These are phyloP conservation scores for Stigmatopora nigra DNA, from an alignment of 2,113 vertebrate genomes.

Conservation along the genomic window DNA sequence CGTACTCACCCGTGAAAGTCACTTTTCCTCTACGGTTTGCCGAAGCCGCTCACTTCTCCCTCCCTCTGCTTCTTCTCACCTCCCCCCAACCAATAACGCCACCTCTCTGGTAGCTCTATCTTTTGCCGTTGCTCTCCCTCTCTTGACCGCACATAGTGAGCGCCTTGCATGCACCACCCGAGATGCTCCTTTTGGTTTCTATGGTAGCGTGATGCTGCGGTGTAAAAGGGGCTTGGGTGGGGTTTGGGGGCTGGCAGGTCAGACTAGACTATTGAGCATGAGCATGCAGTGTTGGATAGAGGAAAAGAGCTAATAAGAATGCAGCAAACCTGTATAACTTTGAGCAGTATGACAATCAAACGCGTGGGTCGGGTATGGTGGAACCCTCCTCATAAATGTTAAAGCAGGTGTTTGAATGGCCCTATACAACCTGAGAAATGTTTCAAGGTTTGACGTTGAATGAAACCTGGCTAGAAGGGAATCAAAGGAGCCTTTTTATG, in stretches of 20 bases:
- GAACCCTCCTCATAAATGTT: slow-evolving; percentile 64
- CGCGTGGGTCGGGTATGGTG: slow-evolving; percentile 1
- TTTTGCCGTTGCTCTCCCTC: neutral
- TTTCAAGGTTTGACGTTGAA: slow-evolving; percentile 39
- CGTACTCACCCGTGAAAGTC: slow-evolving; percentile 68
- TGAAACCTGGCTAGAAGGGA: slow-evolving; percentile 34
- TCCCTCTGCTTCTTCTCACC: slow-evolving; percentile 3
- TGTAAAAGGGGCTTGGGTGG: neutral
- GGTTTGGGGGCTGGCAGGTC: neutral
- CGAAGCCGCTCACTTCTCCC: slow-evolving; percentile 27
- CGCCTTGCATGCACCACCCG: slow-evolving; percentile 2
- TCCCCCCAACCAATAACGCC: slow-evolving; percentile 2
- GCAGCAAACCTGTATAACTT: slow-evolving; percentile 58
- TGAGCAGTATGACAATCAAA: slow-evolving; percentile 56
- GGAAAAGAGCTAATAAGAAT: slow-evolving; percentile 23
- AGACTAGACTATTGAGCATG: slow-evolving; percentile 2
- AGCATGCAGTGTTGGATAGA: slow-evolving; percentile 2
- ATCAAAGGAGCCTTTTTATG: slow-evolving; percentile 41
- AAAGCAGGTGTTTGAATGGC: slow-evolving; percentile 61
- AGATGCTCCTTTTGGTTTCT: slow-evolving; percentile 10
- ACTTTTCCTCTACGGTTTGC: slow-evolving; percentile 52
- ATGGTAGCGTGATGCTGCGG: slow-evolving; percentile 9
- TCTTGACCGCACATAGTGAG: neutral
- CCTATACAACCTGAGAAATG: slow-evolving; percentile 45
- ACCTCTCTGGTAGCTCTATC: neutral